phyloP scores from a whole-genome alignment of 2,888 invertebrate genomes.

The Drosophila setosimentum region DNA sequence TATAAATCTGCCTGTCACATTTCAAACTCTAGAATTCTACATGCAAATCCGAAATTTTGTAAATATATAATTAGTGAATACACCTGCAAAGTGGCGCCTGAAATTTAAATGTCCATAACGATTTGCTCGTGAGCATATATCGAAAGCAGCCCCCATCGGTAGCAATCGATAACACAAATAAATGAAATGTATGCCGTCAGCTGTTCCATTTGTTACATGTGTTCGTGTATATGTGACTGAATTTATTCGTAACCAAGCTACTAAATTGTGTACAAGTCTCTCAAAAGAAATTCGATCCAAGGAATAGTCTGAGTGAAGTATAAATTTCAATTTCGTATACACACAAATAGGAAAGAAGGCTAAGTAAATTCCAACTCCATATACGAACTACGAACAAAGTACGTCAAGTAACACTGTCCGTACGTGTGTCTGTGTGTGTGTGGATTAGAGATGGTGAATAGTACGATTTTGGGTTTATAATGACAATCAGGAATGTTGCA shows the following conservation, averaged over 20 bases:
- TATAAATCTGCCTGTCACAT: background rate
- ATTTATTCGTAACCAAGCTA: conserved; percentile 58
- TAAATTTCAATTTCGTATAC: conserved; percentile 9
- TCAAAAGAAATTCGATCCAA: background rate
- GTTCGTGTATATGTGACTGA: conserved; percentile 51
- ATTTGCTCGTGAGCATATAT: conserved; percentile 1
- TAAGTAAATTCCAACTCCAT: conserved; percentile 19
- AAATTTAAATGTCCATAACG: background rate
- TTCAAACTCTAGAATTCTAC: background rate
- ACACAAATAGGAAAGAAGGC: background rate
- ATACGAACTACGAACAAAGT: conserved; percentile 51
- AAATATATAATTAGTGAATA: too few relatives aligned
- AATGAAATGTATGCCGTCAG: conserved; percentile 37
- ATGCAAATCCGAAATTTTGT: too few relatives aligned
- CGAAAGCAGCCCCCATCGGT: conserved; percentile 4
- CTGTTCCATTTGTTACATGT: conserved; percentile 55
- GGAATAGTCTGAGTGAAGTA: background rate
- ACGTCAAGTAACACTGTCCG: conserved; percentile 22
- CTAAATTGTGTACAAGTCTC: conserved; percentile 11
- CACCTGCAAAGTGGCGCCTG: conserved; percentile 12
- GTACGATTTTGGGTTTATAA: conserved; percentile 4
- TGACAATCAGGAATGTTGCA: conserved; percentile 6
- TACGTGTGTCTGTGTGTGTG: conserved; percentile 30
- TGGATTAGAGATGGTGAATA: conserved; percentile 32
- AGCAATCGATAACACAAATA: conserved; percentile 27